Percentiles rank a stretch among this genome's conserved stretches.
Evolutionary conservation across 1,140 invertebrate genomes (phyloP).

Genomic region (Proctacanthus coquilletti): DNA sequence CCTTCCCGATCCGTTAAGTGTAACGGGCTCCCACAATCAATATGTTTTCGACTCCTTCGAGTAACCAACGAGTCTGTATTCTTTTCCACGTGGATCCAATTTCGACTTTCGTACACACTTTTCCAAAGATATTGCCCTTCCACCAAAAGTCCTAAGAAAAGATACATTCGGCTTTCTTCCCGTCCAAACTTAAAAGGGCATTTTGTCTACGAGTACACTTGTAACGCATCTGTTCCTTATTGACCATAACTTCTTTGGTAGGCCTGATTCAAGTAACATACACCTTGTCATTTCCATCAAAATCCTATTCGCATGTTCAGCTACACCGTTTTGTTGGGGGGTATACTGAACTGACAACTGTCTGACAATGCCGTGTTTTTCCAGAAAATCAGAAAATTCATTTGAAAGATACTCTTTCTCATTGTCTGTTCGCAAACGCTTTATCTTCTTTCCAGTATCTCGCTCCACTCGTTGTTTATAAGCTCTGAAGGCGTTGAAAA

Average conservation of each 20-base stretch:
- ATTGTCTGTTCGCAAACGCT: constrained; percentile 23
- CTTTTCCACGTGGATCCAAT: constrained; percentile 6
- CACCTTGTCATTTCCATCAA: constrained; percentile 10
- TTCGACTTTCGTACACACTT: constrained; percentile 18
- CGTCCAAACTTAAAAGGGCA: constrained; percentile 6
- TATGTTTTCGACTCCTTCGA: constrained; percentile 3
- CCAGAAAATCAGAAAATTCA: constrained; percentile 12
- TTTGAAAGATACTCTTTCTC: constrained; percentile 25
- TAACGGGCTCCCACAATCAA: constrained; percentile 6
- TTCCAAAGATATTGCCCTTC: constrained; percentile 17
- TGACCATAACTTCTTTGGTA: constrained; percentile 30
- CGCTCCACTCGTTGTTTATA: constrained; percentile 8
- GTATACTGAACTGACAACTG: constrained; percentile 24
- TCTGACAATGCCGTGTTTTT: constrained; percentile 19
- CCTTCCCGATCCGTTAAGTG: no score
- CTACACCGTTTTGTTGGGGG: constrained; percentile 30
- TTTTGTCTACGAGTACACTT: constrained; percentile 2
- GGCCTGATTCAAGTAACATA: constrained; percentile 14
- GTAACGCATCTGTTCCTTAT: constrained; percentile 8
- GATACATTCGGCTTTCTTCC: constrained; percentile 15
- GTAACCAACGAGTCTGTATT: constrained; percentile 7
- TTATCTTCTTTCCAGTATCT: constrained; percentile 17
- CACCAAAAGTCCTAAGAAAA: constrained; percentile 22
- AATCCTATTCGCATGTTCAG: constrained; percentile 18
- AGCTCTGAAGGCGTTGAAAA: constrained; percentile 4